Evolutionary conservation across 2,113 vertebrate species (phyloP).

Genomic region (Lophura nycthemera): DNA sequence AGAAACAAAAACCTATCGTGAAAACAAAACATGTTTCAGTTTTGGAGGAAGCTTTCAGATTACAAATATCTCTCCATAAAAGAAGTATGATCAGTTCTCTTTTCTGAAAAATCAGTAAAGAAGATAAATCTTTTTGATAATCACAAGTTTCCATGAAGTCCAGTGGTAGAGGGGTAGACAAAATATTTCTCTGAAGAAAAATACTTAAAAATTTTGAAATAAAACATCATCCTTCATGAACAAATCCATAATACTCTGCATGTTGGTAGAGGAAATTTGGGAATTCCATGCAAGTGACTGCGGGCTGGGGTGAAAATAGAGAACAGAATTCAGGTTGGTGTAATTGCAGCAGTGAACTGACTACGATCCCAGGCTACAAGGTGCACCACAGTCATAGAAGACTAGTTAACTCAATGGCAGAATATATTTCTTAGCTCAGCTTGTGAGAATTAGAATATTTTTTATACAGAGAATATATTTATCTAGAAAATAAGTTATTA

Average conservation of each 20-base stretch:
- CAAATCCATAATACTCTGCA: not conserved
- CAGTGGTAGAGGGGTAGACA: not conserved
- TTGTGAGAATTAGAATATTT: not conserved
- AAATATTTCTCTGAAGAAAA: not conserved
- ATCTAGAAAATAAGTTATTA: not conserved
- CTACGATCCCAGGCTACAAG: not conserved
- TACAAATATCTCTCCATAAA: not conserved
- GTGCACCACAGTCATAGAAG: not conserved
- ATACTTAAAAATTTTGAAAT: not conserved
- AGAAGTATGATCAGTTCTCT: not conserved
- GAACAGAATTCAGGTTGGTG: not conserved
- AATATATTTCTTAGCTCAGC: not conserved
- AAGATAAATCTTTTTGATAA: not conserved
- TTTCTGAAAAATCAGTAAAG: not conserved
- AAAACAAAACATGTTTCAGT: not conserved
- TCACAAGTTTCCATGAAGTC: not conserved
- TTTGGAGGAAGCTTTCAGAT: not conserved
- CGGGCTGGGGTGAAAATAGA: not conserved
- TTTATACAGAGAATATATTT: not conserved
- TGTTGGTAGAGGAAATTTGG: not conserved
- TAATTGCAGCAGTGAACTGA: fast-evolving
- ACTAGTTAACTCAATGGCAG: not conserved
- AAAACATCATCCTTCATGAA: not conserved
- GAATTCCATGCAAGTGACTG: not conserved
- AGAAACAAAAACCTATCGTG: not conserved